Percentiles rank a stretch among this genome's conserved stretches.
Conservation (phyloP, 2,797 vertebrate species). For the Huso huso region DNA sequence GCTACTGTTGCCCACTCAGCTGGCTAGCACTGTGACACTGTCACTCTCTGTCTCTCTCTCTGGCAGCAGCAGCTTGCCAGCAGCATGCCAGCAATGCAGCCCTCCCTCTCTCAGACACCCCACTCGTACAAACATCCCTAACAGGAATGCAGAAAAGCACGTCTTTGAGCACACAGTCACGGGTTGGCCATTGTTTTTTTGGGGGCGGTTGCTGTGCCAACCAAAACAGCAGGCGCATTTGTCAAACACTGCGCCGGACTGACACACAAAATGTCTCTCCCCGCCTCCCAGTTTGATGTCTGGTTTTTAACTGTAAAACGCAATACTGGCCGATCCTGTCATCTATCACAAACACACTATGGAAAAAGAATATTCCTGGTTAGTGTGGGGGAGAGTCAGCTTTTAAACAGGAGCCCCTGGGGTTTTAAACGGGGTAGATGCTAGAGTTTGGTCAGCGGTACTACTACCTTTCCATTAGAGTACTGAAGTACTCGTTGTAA, state of each 20-base stretch:
- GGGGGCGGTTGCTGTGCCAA: conserved; percentile 12
- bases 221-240: conserved; percentile 4
- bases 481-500: no score
- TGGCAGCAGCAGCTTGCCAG: not conserved
- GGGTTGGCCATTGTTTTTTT: conserved; percentile 15
- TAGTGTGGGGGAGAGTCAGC: not conserved
- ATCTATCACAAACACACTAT: not conserved
- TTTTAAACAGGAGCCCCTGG: not conserved
- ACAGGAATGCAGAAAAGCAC: not conserved
- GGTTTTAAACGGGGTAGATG: not conserved
- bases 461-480: no score
- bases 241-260: not conserved
- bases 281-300: not conserved
- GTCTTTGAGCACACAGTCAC: conserved; percentile 9
- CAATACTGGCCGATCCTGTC: not conserved
- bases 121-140: not conserved
- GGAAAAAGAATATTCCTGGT: not conserved
- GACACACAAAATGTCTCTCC: conserved; percentile 17
- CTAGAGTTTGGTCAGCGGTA: no score
- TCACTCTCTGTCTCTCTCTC: not conserved
- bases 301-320: not conserved
- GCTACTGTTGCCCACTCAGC: not conserved
- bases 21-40: conserved; percentile 1
- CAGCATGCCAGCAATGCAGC: not conserved
- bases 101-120: conserved; percentile 26